Percentiles rank a stretch among this genome's conserved stretches.
These are phyloP conservation scores for rabbit (Oryctolagus cuniculus) DNA, from an alignment of 2,113 vertebrate genomes.

Conservation along the genomic window mOryCun1.1 NC_091436.1:8902001-8902500, in stretches of 20 bases:
- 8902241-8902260: neutral
- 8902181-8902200: neutral
- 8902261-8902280: neutral
- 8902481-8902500: slow-evolving; percentile 52
- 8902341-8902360: slow-evolving; percentile 15
- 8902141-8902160: neutral
- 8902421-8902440: slow-evolving; percentile 40
- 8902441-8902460: neutral
- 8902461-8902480: neutral
- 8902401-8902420: slow-evolving; percentile 60
- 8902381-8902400: slow-evolving; percentile 36
- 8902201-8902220: neutral
- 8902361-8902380: slow-evolving; percentile 55
- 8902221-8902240: neutral
- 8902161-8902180: neutral
- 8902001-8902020: slow-evolving; percentile 21
- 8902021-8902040: neutral
- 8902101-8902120: slow-evolving; percentile 7
- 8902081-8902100: neutral
- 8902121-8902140: neutral
- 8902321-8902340: neutral
- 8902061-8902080: neutral
- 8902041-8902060: neutral
- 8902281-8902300: neutral
- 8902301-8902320: neutral